A percentile compares a stretch with the other conserved stretches of the same genome.
phyloP scores from a whole-genome alignment of 2,797 vertebrate genomes.

The Xiphophorus birchmanni region DNA sequence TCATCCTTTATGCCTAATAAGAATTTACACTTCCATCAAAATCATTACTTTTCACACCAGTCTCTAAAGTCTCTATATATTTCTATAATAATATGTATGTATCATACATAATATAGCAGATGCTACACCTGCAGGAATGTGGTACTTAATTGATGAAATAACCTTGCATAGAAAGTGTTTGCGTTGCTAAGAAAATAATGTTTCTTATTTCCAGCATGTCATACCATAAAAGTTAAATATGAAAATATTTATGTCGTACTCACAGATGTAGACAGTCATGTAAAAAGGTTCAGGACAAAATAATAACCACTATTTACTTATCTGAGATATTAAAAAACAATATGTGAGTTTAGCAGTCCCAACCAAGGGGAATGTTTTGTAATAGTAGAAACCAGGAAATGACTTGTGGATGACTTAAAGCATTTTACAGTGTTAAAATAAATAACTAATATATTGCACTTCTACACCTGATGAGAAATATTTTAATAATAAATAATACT shows the following conservation, averaged over 20 bases:
- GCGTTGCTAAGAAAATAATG: conserved; percentile 70
- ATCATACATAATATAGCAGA: conserved; percentile 55
- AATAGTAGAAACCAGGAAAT: conserved; percentile 53
- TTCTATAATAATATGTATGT: conserved; percentile 9
- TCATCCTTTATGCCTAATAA: conserved; percentile 42
- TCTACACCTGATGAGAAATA: conserved; percentile 71
- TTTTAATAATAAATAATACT: conserved; percentile 78
- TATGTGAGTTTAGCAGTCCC: conserved; percentile 32
- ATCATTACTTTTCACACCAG: conserved; percentile 29
- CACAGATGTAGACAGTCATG: conserved; percentile 36
- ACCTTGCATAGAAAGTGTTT: conserved; percentile 81
- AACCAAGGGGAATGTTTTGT: conserved; percentile 43
- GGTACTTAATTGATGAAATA: conserved; percentile 53
- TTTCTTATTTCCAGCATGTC: conserved; percentile 62
- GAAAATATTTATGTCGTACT: conserved; percentile 63
- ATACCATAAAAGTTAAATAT: conserved; percentile 50
- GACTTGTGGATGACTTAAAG: conserved; percentile 51
- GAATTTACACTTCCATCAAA: conserved; percentile 38
- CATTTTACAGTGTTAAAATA: conserved; percentile 57
- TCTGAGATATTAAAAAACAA: conserved; percentile 32
- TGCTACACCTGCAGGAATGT: conserved; percentile 59
- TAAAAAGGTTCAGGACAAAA: conserved; percentile 44
- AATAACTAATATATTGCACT: conserved; percentile 63
- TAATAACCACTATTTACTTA: conserved; percentile 37
- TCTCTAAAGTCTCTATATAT: conserved; percentile 9